phyloP scores from a whole-genome alignment of 1,140 invertebrate genomes.

The Neoseiulus cucumeris region DNA sequence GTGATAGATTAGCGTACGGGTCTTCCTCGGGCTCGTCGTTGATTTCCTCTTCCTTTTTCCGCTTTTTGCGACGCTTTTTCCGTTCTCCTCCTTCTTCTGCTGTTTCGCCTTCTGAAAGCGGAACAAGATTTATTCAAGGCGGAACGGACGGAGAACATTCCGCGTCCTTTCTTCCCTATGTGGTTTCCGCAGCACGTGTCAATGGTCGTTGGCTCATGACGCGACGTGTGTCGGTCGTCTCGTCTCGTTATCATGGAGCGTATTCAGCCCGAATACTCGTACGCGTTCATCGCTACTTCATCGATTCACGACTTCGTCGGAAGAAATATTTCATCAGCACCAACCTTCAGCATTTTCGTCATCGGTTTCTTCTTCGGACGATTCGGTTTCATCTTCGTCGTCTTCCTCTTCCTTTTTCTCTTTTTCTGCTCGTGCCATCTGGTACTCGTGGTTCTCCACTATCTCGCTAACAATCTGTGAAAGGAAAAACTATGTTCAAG shows the following conservation, averaged over 20 bases:
- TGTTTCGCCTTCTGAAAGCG: not conserved
- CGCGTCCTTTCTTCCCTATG: too few species aligned
- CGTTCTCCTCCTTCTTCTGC: not conserved
- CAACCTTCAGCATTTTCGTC: not conserved
- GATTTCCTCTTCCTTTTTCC: constrained; percentile 3
- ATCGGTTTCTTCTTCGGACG: not conserved
- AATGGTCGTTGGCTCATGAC: too few species aligned
- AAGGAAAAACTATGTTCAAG: not conserved
- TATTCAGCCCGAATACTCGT: too few species aligned
- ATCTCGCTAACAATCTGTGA: constrained; percentile 10
- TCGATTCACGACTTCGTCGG: too few species aligned
- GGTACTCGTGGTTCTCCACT: constrained; percentile 11
- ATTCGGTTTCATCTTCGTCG: constrained; percentile 8
- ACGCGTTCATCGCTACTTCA: too few species aligned
- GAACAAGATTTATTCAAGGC: not conserved
- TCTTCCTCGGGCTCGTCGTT: constrained; percentile 7
- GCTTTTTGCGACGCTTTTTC: constrained; percentile 1
- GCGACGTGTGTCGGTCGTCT: too few species aligned
- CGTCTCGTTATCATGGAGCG: too few species aligned
- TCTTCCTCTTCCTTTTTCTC: constrained; percentile 6
- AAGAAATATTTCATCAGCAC: too few species aligned
- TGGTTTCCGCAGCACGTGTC: too few species aligned
- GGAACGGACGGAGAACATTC: too few species aligned
- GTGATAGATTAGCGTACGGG: not conserved
- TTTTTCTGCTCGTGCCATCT: constrained; percentile 10